A percentile compares a stretch with the other conserved stretches of the same genome.
Evolutionary conservation across 37 sponge, comb jelly and placozoan genomes (phyloP).

Genomic region (Mnemiopsis leidyi): DNA sequence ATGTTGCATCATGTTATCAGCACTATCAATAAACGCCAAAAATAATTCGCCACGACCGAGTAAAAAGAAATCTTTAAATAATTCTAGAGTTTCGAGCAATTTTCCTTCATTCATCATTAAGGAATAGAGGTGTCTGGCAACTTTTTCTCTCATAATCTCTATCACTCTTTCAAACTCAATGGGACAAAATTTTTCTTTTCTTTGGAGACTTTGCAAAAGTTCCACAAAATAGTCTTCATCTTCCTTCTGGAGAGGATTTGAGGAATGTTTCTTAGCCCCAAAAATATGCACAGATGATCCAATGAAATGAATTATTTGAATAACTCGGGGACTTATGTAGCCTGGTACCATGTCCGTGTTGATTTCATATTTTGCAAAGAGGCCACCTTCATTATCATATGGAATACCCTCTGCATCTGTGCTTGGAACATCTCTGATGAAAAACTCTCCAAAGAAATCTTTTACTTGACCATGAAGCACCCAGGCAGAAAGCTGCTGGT

Average conservation of each 20-base stretch:
- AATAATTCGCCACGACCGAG: slow-evolving; percentile 95
- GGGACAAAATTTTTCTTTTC: slow-evolving; percentile 27
- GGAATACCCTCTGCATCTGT: neutral
- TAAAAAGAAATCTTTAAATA: slow-evolving; percentile 88
- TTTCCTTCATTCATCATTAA: slow-evolving; percentile 64
- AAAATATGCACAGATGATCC: slow-evolving; percentile 45
- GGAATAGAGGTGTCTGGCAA: slow-evolving; percentile 7
- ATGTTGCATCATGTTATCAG: slow-evolving; percentile 71
- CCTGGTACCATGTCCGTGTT: slow-evolving; percentile 27
- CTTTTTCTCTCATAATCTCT: slow-evolving; percentile 58
- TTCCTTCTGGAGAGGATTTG: neutral
- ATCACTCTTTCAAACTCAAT: slow-evolving; percentile 61
- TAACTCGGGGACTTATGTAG: neutral
- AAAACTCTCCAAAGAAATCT: slow-evolving; percentile 76
- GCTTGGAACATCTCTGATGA: slow-evolving; percentile 68
- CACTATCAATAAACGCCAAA: slow-evolving; percentile 77
- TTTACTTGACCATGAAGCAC: slow-evolving; percentile 85
- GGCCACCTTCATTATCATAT: slow-evolving; percentile 6
- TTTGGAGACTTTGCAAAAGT: neutral
- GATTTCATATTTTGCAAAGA: slow-evolving; percentile 15
- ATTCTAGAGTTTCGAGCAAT: slow-evolving; percentile 50
- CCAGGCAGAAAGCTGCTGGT: slow-evolving; percentile 90
- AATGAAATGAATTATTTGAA: slow-evolving; percentile 24
- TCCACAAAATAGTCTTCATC: slow-evolving; percentile 26
- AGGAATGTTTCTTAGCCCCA: neutral